These are phyloP conservation scores for Sinhomidia bicolor DNA, from an alignment of 2,888 invertebrate genomes.

Conservation along the genomic window DNA sequence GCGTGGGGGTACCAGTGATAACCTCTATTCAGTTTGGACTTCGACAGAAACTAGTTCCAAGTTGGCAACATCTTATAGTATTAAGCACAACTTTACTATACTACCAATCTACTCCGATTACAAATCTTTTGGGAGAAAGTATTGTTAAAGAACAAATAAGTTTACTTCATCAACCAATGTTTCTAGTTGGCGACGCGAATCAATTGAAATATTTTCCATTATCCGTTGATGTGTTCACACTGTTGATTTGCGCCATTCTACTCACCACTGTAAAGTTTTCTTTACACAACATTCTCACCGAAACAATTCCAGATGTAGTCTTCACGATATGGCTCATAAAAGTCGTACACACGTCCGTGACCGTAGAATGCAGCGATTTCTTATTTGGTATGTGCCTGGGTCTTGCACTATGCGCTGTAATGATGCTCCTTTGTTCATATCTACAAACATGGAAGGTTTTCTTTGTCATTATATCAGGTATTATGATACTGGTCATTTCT, in stretches of 20 bases:
- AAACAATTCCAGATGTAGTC: constrained; percentile 69
- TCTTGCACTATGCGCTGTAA: not conserved
- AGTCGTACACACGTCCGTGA: constrained; percentile 22
- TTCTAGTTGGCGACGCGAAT: not conserved
- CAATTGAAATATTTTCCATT: constrained; percentile 6
- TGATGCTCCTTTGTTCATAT: constrained; percentile 49
- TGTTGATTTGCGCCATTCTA: not conserved
- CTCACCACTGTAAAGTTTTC: constrained; percentile 23
- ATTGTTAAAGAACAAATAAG: constrained; percentile 3
- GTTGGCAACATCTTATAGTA: constrained; percentile 44
- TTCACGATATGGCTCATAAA: constrained; percentile 66
- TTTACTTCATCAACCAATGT: constrained; percentile 46
- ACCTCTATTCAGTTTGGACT: constrained; percentile 56
- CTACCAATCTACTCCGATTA: not conserved
- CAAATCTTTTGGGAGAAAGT: constrained; percentile 37
- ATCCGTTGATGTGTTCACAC: not conserved
- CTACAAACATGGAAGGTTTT: constrained; percentile 56
- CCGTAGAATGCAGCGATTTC: not conserved
- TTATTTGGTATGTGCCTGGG: not conserved
- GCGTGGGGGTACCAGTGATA: constrained; percentile 52
- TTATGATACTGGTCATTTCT: not conserved
- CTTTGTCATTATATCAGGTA: constrained; percentile 7
- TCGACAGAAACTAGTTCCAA: not conserved
- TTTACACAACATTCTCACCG: not conserved
- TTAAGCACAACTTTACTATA: constrained; percentile 29